A percentile compares a stretch with the other conserved stretches of the same genome.
Conservation (phyloP, 2,113 vertebrate genomes). For the Lepidiolamprologus cunningtoni region DNA sequence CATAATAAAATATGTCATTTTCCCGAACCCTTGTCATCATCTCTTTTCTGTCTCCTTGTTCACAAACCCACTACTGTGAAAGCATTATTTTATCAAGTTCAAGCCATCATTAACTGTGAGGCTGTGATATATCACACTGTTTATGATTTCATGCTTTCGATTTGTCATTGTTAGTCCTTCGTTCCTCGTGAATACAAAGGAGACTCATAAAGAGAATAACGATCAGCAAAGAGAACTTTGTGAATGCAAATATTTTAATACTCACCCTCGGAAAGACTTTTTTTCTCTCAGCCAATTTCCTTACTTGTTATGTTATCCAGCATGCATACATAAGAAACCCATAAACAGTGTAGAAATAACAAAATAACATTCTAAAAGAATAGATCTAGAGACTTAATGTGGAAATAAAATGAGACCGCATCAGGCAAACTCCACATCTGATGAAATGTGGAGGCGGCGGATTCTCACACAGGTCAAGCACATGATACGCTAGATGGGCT, state of each 20-base stretch:
- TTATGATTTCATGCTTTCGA: neutral
- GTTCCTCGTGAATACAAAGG: neutral
- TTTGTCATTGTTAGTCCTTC: neutral
- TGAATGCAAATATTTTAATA: neutral
- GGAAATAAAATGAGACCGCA: constrained; percentile 77
- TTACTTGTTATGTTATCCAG: neutral
- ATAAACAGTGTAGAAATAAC: neutral
- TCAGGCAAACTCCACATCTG: constrained; percentile 51
- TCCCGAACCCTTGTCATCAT: neutral
- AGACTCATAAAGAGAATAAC: neutral
- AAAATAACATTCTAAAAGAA: neutral
- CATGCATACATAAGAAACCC: neutral
- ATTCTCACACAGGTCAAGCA: constrained; percentile 67
- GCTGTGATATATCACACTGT: neutral
- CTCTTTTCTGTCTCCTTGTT: neutral
- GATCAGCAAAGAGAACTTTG: neutral
- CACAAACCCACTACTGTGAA: neutral
- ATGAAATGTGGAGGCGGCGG: constrained; percentile 22
- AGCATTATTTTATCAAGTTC: too few relatives aligned
- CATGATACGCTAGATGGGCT: constrained; percentile 66
- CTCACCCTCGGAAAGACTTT: neutral
- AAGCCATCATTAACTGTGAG: neutral
- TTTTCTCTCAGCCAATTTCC: neutral
- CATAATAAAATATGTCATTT: neutral
- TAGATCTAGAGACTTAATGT: constrained; percentile 68